Percentiles rank a stretch among this genome's conserved stretches.
Conservation (phyloP, 2,888 invertebrate genomes). For the Diploptera punctata region DNA sequence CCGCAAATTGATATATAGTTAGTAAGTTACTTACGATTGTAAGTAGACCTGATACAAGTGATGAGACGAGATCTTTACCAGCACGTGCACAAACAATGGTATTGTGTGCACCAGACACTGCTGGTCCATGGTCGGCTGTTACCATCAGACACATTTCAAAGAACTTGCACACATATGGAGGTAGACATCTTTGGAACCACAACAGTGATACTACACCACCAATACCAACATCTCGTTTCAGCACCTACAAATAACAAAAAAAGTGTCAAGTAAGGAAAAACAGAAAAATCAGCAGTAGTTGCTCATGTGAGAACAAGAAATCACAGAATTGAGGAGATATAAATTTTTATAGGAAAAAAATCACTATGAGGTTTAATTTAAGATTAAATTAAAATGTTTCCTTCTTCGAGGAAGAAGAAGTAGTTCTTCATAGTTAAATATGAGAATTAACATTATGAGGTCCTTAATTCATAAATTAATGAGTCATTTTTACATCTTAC, state of each 20-base stretch:
- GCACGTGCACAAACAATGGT: conserved; percentile 98
- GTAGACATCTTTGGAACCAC: conserved; percentile 98
- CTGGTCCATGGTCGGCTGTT: conserved; percentile 98
- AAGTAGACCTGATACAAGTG: conserved; percentile 92
- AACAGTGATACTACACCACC: conserved; percentile 96
- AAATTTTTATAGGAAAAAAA: no score
- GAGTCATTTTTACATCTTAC: no score
- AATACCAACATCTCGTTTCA: conserved; percentile 95
- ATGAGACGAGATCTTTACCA: conserved; percentile 96
- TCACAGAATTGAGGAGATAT: background rate
- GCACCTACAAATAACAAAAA: conserved; percentile 59
- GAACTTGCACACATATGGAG: conserved; percentile 94
- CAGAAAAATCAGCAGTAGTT: no score
- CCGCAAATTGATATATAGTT: no score
- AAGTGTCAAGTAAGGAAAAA: background rate
- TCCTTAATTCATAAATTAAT: no score
- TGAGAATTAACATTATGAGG: no score
- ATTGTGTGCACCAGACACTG: conserved; percentile 98
- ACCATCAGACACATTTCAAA: conserved; percentile 99
- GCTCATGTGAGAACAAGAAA: background rate
- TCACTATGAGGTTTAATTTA: no score
- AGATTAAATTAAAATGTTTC: no score
- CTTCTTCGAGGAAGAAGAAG: no score
- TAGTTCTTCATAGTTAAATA: no score
- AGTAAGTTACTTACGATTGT: conserved; percentile 94